These are phyloP conservation scores for Dinothrombium tinctorium DNA, from an alignment of 1,140 invertebrate genomes.

Conservation along the genomic window DNA sequence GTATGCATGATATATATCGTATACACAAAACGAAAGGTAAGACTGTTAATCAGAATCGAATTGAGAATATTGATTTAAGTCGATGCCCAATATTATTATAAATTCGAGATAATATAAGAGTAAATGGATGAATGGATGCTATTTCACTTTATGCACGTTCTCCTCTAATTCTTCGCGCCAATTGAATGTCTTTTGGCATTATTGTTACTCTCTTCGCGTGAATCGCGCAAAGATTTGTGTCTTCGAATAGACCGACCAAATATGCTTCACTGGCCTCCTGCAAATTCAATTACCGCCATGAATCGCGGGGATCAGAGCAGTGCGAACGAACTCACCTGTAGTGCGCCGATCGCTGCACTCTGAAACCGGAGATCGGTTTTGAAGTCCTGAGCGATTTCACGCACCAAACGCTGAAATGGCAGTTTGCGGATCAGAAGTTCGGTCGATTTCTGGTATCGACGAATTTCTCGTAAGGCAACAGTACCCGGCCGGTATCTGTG, in stretches of 20 bases:
- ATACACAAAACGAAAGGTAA: no score
- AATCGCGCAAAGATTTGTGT: conserved; percentile 79
- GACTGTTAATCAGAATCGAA: no score
- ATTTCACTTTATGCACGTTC: conserved; percentile 18
- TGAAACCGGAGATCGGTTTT: conserved; percentile 53
- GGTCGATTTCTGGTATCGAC: conserved; percentile 37
- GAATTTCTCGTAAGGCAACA: conserved; percentile 28
- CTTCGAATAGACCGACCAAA: conserved; percentile 63
- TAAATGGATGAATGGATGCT: no score
- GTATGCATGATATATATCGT: no score
- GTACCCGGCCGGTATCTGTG: conserved; percentile 25
- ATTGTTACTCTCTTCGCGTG: conserved; percentile 84
- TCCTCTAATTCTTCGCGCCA: conserved; percentile 39
- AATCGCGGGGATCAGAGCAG: no score
- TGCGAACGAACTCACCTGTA: conserved; percentile 64
- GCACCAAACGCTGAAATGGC: conserved; percentile 25
- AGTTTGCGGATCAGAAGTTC: conserved; percentile 38
- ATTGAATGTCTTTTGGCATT: conserved; percentile 86
- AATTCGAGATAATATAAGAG: no score
- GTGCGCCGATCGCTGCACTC: conserved; percentile 47
- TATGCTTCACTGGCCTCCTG: no score
- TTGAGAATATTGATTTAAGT: no score
- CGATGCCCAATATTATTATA: no score
- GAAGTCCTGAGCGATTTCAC: conserved; percentile 57
- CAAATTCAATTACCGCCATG: no score